Evolutionary conservation across 2,113 vertebrate species (phyloP), one percentile per base, ranked within the genome.

Genomic region (Phyllostomus hastatus): DNA sequence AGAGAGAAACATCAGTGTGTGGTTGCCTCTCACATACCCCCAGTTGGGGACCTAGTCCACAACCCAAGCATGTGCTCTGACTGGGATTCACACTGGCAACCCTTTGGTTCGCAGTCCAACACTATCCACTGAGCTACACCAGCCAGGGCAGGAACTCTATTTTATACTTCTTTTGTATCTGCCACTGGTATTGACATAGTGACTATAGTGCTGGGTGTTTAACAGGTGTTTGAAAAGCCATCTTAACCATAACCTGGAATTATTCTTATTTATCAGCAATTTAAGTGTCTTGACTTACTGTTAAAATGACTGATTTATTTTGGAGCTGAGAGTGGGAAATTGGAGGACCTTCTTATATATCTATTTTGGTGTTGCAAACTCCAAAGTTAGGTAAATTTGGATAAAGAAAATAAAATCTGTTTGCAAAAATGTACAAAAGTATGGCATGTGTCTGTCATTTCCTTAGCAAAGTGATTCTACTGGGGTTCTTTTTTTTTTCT

Each of bases 331-430:
- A 88, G 76, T 94, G 88, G 64, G 64, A 59, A 88, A 70, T 82
- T 92, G 57, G 35, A 94, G 70, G 17, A 20, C 38, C 61, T 90
- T 97, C 24, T 70, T 76, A 48, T 19, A 66, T 24, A 54, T 95
- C 72, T 61, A 0, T 85, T 83, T 94, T 72, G 31, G 35, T 88
- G n/a, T 82, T 87, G 4, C 76, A 87, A 4, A 57, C 16, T 94
- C 35, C 59, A 10, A 69, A 93, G 26, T 50, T 93, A 57, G 69
- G 80, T 84, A 90, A 41, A 85, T 66, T 87, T 46, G 57, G 57
- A 33, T 73, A 83, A 94, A 91, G n/a, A 89, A 95, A 95, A 97
- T 92, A 48, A 80, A 88, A 81, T 85, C 22, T 92, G n/a, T 52
- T 91, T 96, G 59, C 15, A 82, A 35, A 92, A 96, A 94, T 88